These are phyloP conservation scores for Trissolcus brochymenae DNA, from an alignment of 2,888 invertebrate species.

Conservation along the genomic window DNA sequence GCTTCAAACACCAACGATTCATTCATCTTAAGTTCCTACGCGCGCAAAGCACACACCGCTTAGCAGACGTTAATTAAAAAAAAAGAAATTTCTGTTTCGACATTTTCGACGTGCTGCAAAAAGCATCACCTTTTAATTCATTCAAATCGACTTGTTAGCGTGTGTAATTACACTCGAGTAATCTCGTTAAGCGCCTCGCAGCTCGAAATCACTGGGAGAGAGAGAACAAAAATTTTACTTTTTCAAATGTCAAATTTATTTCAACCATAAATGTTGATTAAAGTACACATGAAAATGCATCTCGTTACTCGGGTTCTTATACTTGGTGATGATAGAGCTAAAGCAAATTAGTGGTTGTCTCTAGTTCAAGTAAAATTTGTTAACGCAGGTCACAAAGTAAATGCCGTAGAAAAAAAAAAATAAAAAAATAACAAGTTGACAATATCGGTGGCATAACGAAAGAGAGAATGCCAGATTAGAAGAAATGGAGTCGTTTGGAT, in stretches of 20 bases:
- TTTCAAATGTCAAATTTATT: too few relatives aligned
- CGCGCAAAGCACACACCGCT: too few relatives aligned
- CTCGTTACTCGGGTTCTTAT: constrained; percentile 1
- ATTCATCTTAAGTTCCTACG: constrained; percentile 12
- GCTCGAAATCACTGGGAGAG: too few relatives aligned
- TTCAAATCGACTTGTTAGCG: too few relatives aligned
- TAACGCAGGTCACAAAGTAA: constrained; percentile 28
- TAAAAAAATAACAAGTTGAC: constrained; percentile 21
- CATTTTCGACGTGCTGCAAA: too few relatives aligned
- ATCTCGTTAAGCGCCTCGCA: background rate
- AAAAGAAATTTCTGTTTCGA: too few relatives aligned
- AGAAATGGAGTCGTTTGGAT: constrained; percentile 24
- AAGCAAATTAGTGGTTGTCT: constrained; percentile 28
- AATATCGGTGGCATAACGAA: constrained; percentile 27
- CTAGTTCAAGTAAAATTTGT: constrained; percentile 17
- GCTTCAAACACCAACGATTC: constrained; percentile 13
- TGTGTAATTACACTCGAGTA: background rate
- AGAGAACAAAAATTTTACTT: too few relatives aligned
- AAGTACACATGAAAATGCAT: background rate
- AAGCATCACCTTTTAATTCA: too few relatives aligned
- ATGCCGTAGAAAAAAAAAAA: constrained; percentile 16
- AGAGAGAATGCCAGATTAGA: constrained; percentile 14
- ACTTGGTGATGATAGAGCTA: too few relatives aligned
- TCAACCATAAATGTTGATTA: background rate
- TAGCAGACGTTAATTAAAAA: too few relatives aligned